Base-by-base conservation (phyloP, 92 coral and sea anemone species). In the Epizoanthus scotinus region DNA sequence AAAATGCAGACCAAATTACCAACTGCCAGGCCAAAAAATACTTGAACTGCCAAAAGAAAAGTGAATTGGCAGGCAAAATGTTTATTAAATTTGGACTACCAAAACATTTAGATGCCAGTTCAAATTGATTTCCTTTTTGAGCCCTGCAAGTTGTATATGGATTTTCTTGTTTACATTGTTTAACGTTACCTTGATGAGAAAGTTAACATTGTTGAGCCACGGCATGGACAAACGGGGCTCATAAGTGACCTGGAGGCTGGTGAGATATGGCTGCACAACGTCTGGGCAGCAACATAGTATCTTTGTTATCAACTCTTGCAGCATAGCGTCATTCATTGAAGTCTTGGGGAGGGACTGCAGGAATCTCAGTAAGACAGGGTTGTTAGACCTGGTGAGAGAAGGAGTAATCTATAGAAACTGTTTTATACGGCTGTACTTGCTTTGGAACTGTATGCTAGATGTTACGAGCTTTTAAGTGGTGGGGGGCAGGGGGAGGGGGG, bases 161-260 rank as follows among this genome's bases (percentile, higher is more conserved):
- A 34, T 34, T 34, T 34, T 34, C 6, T 3, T 34, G 40, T 47
- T 9, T 47, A 6, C 52, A 47, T 44, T 28, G 31, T 20, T 47
- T 53, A n/a, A 17, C 38, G 79, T 67, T 50, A 95, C 93, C 95
- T 92, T 95, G 29, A 82, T 86, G 3, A 90, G 31, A 67, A 95
- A 84, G 26, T 78, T 88, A 73, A 90, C 72, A 68, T 90, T 95
- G 72, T 88, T 77, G 31, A 92, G 74, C 98, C 98, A 95, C 0
- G 91, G 95, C 71, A 92, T 53, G 9, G 98, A 92, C 27, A 90
- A 85, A 9, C 95, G 86, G 31, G 97, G 98, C 31, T 95, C 98
- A 42, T 87, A 89, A 44, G 91, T 86, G 57, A 81, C 91, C 73
- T 87, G 75, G 28, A 89, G 87, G 79, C 89, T 69, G 31, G 89